Percentiles rank a stretch among this genome's conserved stretches.
phyloP scores from a whole-genome alignment of 2,888 invertebrate genomes.

The Lasioglossum calceatum region DNA sequence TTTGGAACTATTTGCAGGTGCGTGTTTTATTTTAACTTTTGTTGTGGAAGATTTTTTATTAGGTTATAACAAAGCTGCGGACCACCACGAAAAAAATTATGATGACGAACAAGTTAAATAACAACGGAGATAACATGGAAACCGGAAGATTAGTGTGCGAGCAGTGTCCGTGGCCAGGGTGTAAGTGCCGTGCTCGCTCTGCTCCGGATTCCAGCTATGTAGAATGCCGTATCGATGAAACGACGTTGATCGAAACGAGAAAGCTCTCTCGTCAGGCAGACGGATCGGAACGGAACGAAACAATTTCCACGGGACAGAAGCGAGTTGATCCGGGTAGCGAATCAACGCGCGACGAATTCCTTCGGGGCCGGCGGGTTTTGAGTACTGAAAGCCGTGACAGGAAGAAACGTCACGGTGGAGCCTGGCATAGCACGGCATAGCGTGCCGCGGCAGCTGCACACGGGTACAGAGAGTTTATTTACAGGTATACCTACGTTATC shows the following conservation, averaged over 20 bases:
- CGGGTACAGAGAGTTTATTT: slow-evolving; percentile 23
- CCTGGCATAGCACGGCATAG: background rate
- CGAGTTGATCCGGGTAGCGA: background rate
- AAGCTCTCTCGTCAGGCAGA: background rate
- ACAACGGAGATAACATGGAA: background rate
- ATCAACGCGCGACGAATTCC: background rate
- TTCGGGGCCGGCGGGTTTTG: background rate
- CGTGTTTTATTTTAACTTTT: no score
- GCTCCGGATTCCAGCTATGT: background rate
- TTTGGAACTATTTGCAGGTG: no score
- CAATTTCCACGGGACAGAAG: slow-evolving; percentile 1
- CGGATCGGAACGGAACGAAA: background rate
- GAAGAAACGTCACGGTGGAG: background rate
- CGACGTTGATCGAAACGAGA: background rate
- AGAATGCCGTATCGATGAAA: background rate
- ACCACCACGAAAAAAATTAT: no score
- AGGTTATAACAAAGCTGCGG: no score
- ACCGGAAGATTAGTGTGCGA: background rate
- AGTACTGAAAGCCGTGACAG: background rate
- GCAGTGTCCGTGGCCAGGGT: background rate
- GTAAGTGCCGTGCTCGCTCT: background rate
- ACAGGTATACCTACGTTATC: slow-evolving; percentile 12
- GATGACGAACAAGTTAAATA: background rate
- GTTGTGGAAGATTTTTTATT: no score
- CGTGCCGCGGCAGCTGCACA: background rate